Conservation (phyloP, 1,140 invertebrate species). For the Solenopsis invicta region DNA sequence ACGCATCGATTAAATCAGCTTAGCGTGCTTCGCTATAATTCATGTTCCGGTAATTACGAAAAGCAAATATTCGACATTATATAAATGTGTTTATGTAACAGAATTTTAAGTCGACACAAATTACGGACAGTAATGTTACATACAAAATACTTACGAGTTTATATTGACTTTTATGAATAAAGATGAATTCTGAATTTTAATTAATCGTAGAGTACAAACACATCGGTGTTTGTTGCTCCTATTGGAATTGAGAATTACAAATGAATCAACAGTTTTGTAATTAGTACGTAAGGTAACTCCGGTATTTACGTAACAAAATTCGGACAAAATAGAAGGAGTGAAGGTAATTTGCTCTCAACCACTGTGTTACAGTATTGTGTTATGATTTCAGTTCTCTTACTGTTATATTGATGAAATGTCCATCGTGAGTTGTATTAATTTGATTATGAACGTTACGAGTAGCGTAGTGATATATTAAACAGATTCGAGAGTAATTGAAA, state of each 20-base stretch:
- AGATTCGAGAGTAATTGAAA: too few relatives aligned
- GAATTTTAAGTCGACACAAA: not conserved
- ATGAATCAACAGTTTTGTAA: not conserved
- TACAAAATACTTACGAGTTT: not conserved
- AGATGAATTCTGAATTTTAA: slow-evolving; percentile 31
- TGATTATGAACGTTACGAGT: too few relatives aligned
- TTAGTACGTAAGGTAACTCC: not conserved
- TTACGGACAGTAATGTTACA: slow-evolving; percentile 19
- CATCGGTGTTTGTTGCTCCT: not conserved
- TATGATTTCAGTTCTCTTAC: too few relatives aligned
- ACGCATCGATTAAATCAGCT: slow-evolving; percentile 22
- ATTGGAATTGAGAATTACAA: not conserved
- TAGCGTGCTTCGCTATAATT: slow-evolving; percentile 31
- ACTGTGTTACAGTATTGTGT: too few relatives aligned
- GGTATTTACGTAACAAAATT: too few relatives aligned
- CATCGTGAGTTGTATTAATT: too few relatives aligned
- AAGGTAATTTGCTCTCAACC: too few relatives aligned
- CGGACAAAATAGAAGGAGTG: too few relatives aligned
- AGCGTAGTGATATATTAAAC: too few relatives aligned
- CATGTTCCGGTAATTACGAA: not conserved
- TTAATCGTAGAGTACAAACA: slow-evolving; percentile 4
- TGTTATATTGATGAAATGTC: too few relatives aligned
- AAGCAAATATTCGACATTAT: slow-evolving; percentile 17
- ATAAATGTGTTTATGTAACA: slow-evolving; percentile 20
- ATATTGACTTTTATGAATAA: not conserved